These are phyloP conservation scores for Phenganax stokvisi DNA, from an alignment of 92 coral and sea anemone genomes.

Conservation along the genomic window DNA sequence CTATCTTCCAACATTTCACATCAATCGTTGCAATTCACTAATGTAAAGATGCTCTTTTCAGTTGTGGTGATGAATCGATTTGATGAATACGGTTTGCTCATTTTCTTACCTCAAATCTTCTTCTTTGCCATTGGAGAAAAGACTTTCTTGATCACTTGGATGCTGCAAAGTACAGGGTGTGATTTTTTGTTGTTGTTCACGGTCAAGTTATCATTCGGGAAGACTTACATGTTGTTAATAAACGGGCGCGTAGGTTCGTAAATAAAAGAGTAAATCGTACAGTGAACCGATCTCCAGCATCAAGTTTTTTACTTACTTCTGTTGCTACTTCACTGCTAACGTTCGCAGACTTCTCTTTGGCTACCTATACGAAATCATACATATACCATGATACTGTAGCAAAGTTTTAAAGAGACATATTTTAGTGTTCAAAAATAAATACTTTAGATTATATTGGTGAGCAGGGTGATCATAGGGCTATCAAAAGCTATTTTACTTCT, in stretches of 20 bases:
- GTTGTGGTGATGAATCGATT: too few species aligned
- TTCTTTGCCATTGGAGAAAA: slow-evolving; percentile 12
- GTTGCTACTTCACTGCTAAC: background rate
- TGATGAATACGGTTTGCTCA: background rate
- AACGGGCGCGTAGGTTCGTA: too few species aligned
- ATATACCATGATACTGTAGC: background rate
- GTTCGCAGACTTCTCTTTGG: background rate
- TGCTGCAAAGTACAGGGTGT: background rate
- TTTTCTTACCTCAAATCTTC: slow-evolving; percentile 17
- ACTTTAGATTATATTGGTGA: too few species aligned
- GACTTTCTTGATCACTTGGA: background rate
- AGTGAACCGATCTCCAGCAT: background rate
- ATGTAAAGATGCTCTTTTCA: background rate
- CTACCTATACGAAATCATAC: background rate
- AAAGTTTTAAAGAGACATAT: background rate
- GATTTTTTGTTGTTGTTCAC: background rate
- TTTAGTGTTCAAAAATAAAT: background rate
- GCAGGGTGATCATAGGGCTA: too few species aligned
- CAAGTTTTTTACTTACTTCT: background rate
- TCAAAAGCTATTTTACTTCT: too few species aligned
- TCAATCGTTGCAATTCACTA: background rate
- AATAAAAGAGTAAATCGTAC: too few species aligned
- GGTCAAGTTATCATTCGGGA: background rate
- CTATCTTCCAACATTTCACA: background rate
- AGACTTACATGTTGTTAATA: too few species aligned